Conservation (phyloP, 1,140 invertebrate genomes). For the Aphelinus atriplicis region DNA sequence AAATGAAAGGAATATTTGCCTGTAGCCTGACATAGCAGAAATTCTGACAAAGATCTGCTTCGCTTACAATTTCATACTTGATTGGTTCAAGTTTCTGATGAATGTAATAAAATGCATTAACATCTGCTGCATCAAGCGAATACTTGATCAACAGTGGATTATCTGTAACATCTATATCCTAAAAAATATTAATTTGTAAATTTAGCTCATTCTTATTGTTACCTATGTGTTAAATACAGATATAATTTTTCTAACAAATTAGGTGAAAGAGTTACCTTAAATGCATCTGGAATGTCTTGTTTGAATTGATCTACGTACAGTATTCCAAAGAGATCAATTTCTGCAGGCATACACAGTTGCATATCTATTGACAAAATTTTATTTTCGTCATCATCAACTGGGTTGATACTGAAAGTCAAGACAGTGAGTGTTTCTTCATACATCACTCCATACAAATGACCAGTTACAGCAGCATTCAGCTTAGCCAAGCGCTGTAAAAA, state of each 20-base stretch:
- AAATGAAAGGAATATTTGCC: constrained; percentile 54
- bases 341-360: constrained; percentile 75
- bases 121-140: constrained; percentile 65
- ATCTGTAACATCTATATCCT: constrained; percentile 80
- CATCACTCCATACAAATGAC: constrained; percentile 78
- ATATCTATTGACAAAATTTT: constrained; percentile 69
- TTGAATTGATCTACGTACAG: constrained; percentile 71
- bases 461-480: constrained; percentile 69
- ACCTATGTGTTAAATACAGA: background rate
- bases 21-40: constrained; percentile 74
- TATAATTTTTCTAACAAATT: constrained; percentile 7
- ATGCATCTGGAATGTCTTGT: constrained; percentile 69
- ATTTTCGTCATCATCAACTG: constrained; percentile 68
- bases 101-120: constrained; percentile 74
- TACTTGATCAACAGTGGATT: constrained; percentile 77
- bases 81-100: constrained; percentile 77
- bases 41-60: constrained; percentile 72
- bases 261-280: constrained; percentile 64
- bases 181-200: constrained; percentile 45
- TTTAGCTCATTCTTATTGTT: background rate
- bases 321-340: constrained; percentile 79
- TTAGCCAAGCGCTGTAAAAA: constrained; percentile 69
- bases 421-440: constrained; percentile 76
- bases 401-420: constrained; percentile 69
- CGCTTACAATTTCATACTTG: constrained; percentile 68